Conservation (phyloP, 2,888 invertebrate genomes). For the Meta bourneti region DNA sequence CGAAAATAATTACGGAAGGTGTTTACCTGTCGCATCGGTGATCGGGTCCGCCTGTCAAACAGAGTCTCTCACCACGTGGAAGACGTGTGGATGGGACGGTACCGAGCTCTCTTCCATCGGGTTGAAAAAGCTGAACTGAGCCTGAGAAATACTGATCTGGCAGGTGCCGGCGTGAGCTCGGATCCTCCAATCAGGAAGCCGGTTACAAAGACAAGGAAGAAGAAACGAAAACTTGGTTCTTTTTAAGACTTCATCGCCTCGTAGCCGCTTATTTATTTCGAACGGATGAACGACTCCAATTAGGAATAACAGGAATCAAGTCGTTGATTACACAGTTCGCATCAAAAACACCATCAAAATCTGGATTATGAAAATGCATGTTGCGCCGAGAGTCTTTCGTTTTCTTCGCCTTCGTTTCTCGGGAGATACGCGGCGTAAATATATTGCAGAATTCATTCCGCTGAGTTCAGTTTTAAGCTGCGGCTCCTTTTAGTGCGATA, state of each 20-base stretch:
- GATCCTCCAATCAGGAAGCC: conserved; percentile 42
- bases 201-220: conserved; percentile 15
- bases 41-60: conserved; percentile 1
- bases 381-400: neutral
- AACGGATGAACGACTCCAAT: conserved; percentile 36
- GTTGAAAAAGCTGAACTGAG: conserved; percentile 15
- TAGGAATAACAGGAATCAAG: conserved; percentile 34
- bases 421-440: too few species aligned
- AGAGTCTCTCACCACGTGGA: conserved; percentile 21
- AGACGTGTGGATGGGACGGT: conserved; percentile 26
- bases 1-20: neutral
- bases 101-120: conserved; percentile 24
- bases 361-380: conserved; percentile 9
- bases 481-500: too few species aligned
- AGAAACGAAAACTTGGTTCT: neutral
- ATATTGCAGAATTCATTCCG: too few species aligned
- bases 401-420: neutral
- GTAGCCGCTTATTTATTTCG: conserved; percentile 39
- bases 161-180: conserved; percentile 44
- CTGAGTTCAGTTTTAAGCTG: too few species aligned
- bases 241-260: conserved; percentile 43
- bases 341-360: conserved; percentile 26
- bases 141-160: conserved; percentile 26
- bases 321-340: conserved; percentile 26
- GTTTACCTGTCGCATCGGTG: conserved; percentile 9